Evolutionary conservation across 2,797 vertebrate species (phyloP), one percentile per base, ranked within the genome.

Genomic region (Oreochromis grahami): DNA sequence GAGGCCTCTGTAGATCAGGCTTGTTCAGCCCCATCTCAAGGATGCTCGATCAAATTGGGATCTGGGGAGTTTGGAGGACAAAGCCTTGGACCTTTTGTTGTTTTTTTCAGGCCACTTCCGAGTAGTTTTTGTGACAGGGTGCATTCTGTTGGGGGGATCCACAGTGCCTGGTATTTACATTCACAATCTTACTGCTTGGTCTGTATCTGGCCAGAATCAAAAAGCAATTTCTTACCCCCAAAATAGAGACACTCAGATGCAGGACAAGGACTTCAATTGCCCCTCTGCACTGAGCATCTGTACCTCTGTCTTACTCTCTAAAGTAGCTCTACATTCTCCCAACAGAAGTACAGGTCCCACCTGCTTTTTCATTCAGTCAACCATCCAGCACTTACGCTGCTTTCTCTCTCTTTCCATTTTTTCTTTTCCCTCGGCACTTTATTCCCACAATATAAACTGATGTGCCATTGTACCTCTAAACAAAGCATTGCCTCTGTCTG

Each of bases 291-390:
- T 70, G 72, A 50, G 29, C 76, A 86, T 81, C 70, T 88, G 88
- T 55, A 84, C 63, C 53, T 50, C 80, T 63, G 51, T 78, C 58
- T 58, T 29, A 85, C 56, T 65, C 74, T 86, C 76, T 77, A 87
- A 86, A 92, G 85, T 77, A 83, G 56, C 85, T 89, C 87, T 87
- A 79, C 79, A 76, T 81, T 90, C 86, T 88, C 83, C 86, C 82
- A 78, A 80, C 4, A 3, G 85, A 87, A 92, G 80, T 82, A 82
- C 76, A 84, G 81, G 83, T 91, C 85, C 90, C 77, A 87, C 76
- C 79, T 89, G 81, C 81, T 91, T 48, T 92, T 87, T 88, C 84
- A 80, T 63, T 89, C 68, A 3, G 70, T 77, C 21, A 9, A 82
- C 81, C 72, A 84, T 80, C 84, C 78, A 80, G 60, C 58, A 84